These are phyloP conservation scores for Colletes latitarsis DNA, from an alignment of 1,140 invertebrate species.

Conservation along the genomic window DNA sequence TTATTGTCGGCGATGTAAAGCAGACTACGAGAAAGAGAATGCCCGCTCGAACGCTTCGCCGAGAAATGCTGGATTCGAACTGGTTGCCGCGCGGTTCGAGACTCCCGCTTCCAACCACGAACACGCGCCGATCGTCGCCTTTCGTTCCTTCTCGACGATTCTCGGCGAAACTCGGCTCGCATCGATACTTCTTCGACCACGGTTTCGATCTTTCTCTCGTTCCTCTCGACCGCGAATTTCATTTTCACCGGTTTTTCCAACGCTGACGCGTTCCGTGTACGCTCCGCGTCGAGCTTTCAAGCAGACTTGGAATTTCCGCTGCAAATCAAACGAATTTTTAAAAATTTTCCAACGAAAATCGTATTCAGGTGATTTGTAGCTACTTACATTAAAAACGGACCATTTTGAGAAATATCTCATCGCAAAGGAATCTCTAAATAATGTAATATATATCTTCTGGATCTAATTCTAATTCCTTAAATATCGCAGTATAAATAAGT, in stretches of 20 bases:
- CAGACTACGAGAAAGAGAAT: conserved; percentile 21
- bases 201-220: not conserved
- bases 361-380: too few relatives aligned
- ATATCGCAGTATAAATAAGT: too few relatives aligned
- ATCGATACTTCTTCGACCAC: not conserved
- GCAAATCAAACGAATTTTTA: too few relatives aligned
- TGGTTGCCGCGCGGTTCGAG: conserved; percentile 50
- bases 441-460: too few relatives aligned
- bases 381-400: too few relatives aligned
- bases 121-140: conserved; percentile 6
- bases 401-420: too few relatives aligned
- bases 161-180: conserved; percentile 17
- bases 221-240: conserved; percentile 10
- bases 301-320: too few relatives aligned
- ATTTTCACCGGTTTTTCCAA: not conserved
- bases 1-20: conserved; percentile 49
- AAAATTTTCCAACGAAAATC: too few relatives aligned
- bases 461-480: too few relatives aligned
- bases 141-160: conserved; percentile 1
- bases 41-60: conserved; percentile 32
- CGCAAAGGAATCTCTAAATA: too few relatives aligned
- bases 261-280: too few relatives aligned
- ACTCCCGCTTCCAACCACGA: conserved; percentile 19
- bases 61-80: conserved; percentile 59
- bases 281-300: too few relatives aligned